phyloP scores from a whole-genome alignment of 2,888 invertebrate genomes.

The Camptogramma bilineatum region DNA sequence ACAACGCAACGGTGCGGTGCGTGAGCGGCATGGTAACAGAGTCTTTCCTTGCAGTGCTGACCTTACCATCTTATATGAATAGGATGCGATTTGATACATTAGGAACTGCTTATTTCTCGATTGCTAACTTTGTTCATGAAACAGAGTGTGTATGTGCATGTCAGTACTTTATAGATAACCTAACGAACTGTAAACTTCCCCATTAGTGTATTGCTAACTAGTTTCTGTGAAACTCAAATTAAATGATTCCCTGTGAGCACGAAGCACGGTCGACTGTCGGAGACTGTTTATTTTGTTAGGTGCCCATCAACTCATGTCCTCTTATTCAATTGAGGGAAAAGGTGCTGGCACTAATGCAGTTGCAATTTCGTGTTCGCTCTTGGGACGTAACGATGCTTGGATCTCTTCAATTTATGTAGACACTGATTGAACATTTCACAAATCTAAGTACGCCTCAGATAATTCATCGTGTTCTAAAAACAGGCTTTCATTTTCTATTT shows the following conservation, averaged over 20 bases:
- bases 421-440: neutral
- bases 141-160: neutral
- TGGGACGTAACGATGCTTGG: too few species aligned
- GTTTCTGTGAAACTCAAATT: constrained; percentile 40
- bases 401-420: neutral
- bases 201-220: constrained; percentile 11
- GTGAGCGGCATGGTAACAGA: constrained; percentile 57
- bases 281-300: constrained; percentile 48
- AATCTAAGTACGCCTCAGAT: neutral
- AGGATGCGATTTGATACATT: constrained; percentile 21
- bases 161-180: neutral
- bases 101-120: constrained; percentile 3
- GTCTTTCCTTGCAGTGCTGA: constrained; percentile 11
- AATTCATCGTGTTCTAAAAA: neutral
- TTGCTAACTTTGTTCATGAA: neutral
- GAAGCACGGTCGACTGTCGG: constrained; percentile 17
- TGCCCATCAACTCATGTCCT: constrained; percentile 6
- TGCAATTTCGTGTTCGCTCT: neutral
- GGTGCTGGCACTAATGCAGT: constrained; percentile 9
- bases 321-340: constrained; percentile 18
- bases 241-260: constrained; percentile 51
- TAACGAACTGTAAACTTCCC: neutral
- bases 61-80: constrained; percentile 18
- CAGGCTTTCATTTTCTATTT: neutral
- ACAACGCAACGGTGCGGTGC: constrained; percentile 49